A percentile compares a stretch with the other conserved stretches of the same genome.
Evolutionary conservation across 2,113 vertebrate species (phyloP).

Genomic region (Callipepla squamata): DNA sequence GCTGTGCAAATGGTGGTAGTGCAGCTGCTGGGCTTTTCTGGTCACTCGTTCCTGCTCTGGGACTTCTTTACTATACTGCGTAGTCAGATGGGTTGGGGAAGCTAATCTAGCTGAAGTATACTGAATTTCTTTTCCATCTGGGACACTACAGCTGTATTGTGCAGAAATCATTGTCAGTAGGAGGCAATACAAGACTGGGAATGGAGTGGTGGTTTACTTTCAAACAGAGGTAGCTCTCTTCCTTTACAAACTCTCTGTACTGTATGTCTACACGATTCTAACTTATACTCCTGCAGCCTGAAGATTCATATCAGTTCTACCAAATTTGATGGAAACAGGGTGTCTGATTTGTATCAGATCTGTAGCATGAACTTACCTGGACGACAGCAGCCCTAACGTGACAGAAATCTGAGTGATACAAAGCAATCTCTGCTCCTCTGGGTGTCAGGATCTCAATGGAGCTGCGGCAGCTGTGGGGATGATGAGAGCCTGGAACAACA

Average conservation of each 20-base stretch:
- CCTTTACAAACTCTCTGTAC: background rate
- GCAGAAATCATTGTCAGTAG: background rate
- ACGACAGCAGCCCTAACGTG: background rate
- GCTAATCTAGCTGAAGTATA: background rate
- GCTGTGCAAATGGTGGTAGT: background rate
- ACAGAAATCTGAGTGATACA: background rate
- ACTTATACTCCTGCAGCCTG: background rate
- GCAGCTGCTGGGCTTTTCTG: background rate
- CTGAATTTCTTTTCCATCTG: background rate
- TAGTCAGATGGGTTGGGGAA: background rate
- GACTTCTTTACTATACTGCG: background rate
- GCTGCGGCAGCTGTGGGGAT: background rate
- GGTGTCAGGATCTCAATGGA: background rate
- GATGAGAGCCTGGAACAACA: background rate
- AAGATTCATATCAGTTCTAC: fast-evolving
- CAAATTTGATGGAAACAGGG: background rate
- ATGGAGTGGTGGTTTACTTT: background rate
- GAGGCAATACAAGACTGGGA: background rate
- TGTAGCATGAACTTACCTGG: background rate
- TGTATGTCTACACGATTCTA: background rate
- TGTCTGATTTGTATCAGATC: background rate
- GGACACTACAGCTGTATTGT: background rate
- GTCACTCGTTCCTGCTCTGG: background rate
- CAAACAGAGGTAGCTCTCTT: background rate
- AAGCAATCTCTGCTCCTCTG: background rate